Base-by-base conservation (phyloP, 2,888 invertebrate genomes). In the Tetropium fuscum region DNA sequence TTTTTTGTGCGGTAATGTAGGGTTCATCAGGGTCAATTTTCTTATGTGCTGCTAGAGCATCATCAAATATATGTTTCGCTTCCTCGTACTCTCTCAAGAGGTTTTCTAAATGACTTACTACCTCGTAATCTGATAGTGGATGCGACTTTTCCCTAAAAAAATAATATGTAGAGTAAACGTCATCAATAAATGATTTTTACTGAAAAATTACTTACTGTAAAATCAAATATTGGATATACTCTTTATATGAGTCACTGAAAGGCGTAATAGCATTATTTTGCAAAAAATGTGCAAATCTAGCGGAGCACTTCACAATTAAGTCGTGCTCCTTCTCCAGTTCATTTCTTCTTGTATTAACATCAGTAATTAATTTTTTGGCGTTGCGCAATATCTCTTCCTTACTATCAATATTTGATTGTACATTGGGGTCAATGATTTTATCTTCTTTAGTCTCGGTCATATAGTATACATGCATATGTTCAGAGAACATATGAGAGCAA, bases 391-490 rank as follows among this genome's bases (percentile, higher is more conserved):
- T 63, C 16, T 67, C 63, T 53, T 76, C 69, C 53, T 70, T 74
- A 1, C 56, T 62, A 3, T 56, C 60, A 11, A 80, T 73, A 51
- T 66, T 72, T 10, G 57, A 51, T 22, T 71, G 60, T 4, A 78
- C 65, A 19, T 67, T 66, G 8, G 62, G 58, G 55, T 79, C 76
- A 18, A 67, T 63, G 22, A 75, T 69, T 36, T 64, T 67, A 8
- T 63, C 68, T 32, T 74, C 66, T 27, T 71, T 63, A 3, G 73
- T 73, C 58, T 73, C 68, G 1, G 77, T 77, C 63, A 72, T 66
- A 53, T 80, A 80, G 47, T 80, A 80, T 34, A 80, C 71, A 54
- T 80, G 80, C 77, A 79, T 76, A 51, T 80, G 80, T 0, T 71
- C 62, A 13, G 64, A 70, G 62, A 74, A 80, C 58, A 73, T 72